These are phyloP conservation scores for Leucoraja ocellata DNA, from an alignment of 2,797 vertebrate species.

Conservation along the genomic window DNA sequence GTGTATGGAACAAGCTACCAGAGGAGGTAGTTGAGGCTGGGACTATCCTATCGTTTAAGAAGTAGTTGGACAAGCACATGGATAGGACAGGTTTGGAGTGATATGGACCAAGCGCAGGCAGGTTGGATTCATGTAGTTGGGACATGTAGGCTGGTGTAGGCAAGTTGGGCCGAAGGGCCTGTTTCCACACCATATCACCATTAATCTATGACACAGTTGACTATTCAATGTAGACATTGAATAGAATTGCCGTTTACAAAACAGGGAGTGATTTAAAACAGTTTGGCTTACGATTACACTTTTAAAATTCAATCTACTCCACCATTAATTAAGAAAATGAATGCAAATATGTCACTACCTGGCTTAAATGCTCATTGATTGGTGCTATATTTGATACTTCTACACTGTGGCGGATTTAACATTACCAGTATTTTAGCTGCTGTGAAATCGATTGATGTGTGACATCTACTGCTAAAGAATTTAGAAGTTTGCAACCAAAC, in stretches of 20 bases:
- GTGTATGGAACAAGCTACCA: too few relatives aligned
- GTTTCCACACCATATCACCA: too few relatives aligned
- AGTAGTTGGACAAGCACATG: too few relatives aligned
- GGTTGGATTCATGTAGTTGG: too few relatives aligned
- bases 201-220: too few relatives aligned
- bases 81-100: too few relatives aligned
- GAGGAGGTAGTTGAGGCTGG: too few relatives aligned
- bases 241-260: neutral
- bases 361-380: slow-evolving; percentile 9
- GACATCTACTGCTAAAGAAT: slow-evolving; percentile 3
- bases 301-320: neutral
- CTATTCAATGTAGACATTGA: neutral
- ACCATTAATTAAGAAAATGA: neutral
- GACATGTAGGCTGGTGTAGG: too few relatives aligned
- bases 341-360: neutral
- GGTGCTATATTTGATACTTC: neutral
- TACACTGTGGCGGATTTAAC: neutral
- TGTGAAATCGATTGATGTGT: slow-evolving; percentile 27
- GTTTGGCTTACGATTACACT: neutral
- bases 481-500: slow-evolving; percentile 34
- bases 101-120: too few relatives aligned
- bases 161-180: too few relatives aligned
- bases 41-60: too few relatives aligned
- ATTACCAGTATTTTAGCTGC: slow-evolving; percentile 20
- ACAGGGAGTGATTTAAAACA: neutral